Conservation (phyloP, 2,797 vertebrate species). For the Myotis daubentonii region DNA sequence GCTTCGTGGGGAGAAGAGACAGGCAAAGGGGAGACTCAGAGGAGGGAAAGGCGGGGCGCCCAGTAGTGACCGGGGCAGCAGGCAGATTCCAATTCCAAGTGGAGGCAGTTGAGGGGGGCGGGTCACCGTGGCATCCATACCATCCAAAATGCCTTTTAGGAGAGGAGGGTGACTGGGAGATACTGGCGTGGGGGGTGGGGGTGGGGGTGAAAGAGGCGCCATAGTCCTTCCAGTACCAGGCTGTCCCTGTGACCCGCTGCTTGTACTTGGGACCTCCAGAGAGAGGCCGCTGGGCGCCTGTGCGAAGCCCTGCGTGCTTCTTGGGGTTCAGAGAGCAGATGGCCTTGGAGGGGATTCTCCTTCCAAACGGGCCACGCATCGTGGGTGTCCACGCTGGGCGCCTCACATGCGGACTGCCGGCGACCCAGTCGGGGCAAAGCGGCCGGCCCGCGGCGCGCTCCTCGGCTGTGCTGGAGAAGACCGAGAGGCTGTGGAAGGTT, state of each 20-base stretch:
- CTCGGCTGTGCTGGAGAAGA: rapidly evolving
- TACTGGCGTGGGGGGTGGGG: rapidly evolving
- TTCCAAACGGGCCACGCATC: rapidly evolving
- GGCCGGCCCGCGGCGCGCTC: rapidly evolving
- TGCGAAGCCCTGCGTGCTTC: rapidly evolving
- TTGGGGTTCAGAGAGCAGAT: neutral
- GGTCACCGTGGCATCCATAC: rapidly evolving
- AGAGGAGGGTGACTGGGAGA: neutral
- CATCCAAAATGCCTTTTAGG: neutral
- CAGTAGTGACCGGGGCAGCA: rapidly evolving
- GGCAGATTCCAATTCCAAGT: rapidly evolving
- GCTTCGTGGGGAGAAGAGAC: neutral
- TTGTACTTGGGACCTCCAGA: rapidly evolving
- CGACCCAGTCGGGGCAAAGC: rapidly evolving
- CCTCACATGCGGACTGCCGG: neutral
- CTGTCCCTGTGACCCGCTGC: rapidly evolving
- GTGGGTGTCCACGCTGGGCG: rapidly evolving
- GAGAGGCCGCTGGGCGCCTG: rapidly evolving
- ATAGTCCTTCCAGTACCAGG: neutral
- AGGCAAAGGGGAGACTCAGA: too few species aligned
- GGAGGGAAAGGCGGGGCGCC: neutral
- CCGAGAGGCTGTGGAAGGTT: neutral
- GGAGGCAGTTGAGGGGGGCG: neutral
- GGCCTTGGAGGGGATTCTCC: neutral
- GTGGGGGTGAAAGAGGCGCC: neutral